These are phyloP conservation scores for Podarcis muralis DNA, from an alignment of 2,113 vertebrate genomes.

Conservation along the genomic window DNA sequence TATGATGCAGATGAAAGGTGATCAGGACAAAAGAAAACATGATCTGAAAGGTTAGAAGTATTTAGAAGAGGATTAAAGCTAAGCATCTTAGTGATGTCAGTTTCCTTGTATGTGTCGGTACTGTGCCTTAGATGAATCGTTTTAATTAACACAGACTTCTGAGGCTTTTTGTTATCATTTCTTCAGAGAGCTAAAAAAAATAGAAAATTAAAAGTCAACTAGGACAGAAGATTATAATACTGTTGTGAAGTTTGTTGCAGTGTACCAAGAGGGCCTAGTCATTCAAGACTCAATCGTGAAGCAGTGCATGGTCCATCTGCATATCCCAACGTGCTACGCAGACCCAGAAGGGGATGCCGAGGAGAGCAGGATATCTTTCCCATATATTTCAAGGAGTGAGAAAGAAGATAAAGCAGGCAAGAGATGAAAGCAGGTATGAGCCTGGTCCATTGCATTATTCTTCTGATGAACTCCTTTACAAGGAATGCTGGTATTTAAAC, in stretches of 20 bases:
- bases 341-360: neutral
- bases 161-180: neutral
- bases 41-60: neutral
- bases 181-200: neutral
- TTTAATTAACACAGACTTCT: constrained; percentile 20
- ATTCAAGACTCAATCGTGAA: neutral
- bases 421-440: neutral
- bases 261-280: neutral
- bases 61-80: constrained; percentile 19
- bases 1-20: neutral
- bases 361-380: too few relatives aligned
- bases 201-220: neutral
- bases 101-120: constrained; percentile 6
- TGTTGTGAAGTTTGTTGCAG: neutral
- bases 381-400: neutral
- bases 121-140: constrained; percentile 1
- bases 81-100: constrained; percentile 11
- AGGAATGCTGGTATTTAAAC: too few relatives aligned
- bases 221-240: neutral
- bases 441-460: neutral
- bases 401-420: neutral
- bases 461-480: too few relatives aligned
- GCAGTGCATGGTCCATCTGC: neutral
- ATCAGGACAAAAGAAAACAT: constrained; percentile 16
- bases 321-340: neutral